Evolutionary conservation across 1,140 invertebrate species (phyloP).

Genomic region (Monochamus saltuarius): DNA sequence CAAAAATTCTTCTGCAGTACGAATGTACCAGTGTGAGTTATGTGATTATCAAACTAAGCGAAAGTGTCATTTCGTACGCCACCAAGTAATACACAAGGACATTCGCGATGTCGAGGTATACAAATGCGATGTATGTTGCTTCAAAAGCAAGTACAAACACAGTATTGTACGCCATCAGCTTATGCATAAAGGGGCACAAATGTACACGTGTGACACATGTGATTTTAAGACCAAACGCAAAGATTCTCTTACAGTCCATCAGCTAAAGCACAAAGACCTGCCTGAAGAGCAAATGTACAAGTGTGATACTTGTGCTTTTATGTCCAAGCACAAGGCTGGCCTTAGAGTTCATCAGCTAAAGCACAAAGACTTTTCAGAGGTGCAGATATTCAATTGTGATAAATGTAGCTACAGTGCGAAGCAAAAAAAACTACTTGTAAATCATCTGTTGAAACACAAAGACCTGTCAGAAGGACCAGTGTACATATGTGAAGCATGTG

Average conservation of each 20-base stretch:
- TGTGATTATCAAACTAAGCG: conserved; percentile 26
- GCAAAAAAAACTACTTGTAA: too few species aligned
- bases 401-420: too few species aligned
- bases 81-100: conserved; percentile 25
- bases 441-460: too few species aligned
- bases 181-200: too few species aligned
- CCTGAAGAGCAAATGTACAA: conserved; percentile 24
- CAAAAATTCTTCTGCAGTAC: conserved; percentile 11
- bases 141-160: too few species aligned
- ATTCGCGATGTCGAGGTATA: not conserved
- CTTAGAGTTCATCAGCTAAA: conserved; percentile 23
- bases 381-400: conserved; percentile 6
- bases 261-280: conserved; percentile 21
- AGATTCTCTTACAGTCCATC: conserved; percentile 19
- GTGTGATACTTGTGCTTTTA: conserved; percentile 27
- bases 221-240: conserved; percentile 25
- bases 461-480: too few species aligned
- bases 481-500: too few species aligned
- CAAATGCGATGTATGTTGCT: too few species aligned
- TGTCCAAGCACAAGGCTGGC: conserved; percentile 23
- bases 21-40: conserved; percentile 20
- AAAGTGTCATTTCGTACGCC: conserved; percentile 20
- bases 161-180: too few species aligned
- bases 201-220: not conserved
- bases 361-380: conserved; percentile 14